phyloP scores from a whole-genome alignment of 2,113 vertebrate species.

The Ameiurus melas region DNA sequence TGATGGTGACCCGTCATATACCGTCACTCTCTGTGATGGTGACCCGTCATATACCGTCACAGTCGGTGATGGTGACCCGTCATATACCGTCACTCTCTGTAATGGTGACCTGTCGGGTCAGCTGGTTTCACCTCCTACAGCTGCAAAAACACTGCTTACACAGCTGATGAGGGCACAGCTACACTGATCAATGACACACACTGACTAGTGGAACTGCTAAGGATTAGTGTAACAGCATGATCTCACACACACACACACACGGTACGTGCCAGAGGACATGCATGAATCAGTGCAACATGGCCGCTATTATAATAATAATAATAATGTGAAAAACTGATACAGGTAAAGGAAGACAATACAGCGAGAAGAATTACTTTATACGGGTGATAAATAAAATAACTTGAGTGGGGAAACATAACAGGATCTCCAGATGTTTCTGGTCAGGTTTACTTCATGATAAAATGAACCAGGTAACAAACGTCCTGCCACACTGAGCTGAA shows the following conservation, averaged over 20 bases:
- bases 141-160: not conserved
- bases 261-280: not conserved
- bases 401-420: not conserved
- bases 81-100: no score
- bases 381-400: not conserved
- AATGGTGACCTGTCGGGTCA: not conserved
- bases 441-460: not conserved
- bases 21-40: no score
- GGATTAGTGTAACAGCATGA: not conserved
- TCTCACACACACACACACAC: not conserved
- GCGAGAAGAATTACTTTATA: not conserved
- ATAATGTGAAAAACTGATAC: not conserved
- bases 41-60: no score
- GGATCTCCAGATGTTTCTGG: not conserved
- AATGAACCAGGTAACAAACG: not conserved
- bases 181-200: constrained; percentile 12
- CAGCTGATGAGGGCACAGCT: not conserved
- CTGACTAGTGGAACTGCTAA: not conserved
- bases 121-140: not conserved
- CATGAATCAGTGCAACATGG: not conserved
- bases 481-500: not conserved
- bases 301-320: not conserved
- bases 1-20: no score
- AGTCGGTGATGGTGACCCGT: not conserved
- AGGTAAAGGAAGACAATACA: not conserved